These are phyloP conservation scores for Pontoporia blainvillei DNA, from an alignment of 2,113 vertebrate genomes.

Conservation along the genomic window DNA sequence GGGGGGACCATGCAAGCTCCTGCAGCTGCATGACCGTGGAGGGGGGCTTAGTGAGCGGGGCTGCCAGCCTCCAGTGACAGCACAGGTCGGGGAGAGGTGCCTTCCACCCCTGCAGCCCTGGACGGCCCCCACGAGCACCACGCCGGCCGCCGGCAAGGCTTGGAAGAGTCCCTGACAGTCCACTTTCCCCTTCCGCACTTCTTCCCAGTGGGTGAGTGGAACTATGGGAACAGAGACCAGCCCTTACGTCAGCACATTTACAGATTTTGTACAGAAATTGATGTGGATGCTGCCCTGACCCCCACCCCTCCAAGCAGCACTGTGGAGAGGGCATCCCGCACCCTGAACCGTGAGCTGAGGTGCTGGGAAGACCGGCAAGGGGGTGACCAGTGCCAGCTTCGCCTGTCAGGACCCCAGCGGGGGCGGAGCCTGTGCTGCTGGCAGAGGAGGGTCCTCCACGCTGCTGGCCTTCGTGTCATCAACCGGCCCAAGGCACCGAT, in stretches of 20 bases:
- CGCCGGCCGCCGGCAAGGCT: neutral
- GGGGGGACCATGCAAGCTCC: rapidly evolving
- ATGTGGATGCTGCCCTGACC: too few relatives aligned
- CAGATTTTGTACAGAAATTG: neutral
- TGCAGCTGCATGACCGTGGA: neutral
- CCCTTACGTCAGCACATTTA: neutral
- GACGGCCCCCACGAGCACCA: neutral
- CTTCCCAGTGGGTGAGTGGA: neutral
- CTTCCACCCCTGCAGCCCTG: neutral
- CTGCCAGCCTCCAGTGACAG: neutral
- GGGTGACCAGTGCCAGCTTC: neutral
- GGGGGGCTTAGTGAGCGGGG: too few relatives aligned
- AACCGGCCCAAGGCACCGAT: neutral
- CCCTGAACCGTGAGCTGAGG: neutral
- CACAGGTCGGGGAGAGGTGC: neutral
- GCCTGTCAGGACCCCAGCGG: neutral
- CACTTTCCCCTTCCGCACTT: too few relatives aligned
- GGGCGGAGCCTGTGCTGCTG: neutral
- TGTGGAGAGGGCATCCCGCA: neutral
- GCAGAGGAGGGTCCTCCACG: too few relatives aligned
- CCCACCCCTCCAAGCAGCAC: neutral
- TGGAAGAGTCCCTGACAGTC: too few relatives aligned
- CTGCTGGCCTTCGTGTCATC: neutral
- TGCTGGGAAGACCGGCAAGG: neutral
- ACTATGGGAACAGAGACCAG: neutral